These are phyloP conservation scores for Myotis myotis DNA, from an alignment of 2,797 vertebrate species.

Conservation along the genomic window DNA sequence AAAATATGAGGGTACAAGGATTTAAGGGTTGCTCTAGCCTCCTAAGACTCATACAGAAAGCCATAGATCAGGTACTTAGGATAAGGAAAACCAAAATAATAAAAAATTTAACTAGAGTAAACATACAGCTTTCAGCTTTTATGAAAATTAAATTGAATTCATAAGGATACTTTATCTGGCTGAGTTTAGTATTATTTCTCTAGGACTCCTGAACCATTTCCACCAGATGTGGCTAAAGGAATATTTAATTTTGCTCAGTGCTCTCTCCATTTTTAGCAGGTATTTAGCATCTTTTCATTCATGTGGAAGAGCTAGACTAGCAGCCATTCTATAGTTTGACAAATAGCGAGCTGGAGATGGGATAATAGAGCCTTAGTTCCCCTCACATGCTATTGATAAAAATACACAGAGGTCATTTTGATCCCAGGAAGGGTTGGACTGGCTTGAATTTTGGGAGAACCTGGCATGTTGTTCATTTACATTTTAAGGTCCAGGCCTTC, in stretches of 20 bases:
- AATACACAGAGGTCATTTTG: neutral
- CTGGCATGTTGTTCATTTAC: neutral
- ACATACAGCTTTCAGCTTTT: constrained; percentile 16
- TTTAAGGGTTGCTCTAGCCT: neutral
- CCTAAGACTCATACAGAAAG: constrained; percentile 7
- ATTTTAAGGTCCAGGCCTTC: neutral
- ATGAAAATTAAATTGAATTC: neutral
- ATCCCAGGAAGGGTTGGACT: neutral
- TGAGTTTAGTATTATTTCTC: neutral
- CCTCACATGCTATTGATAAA: neutral
- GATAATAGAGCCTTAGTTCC: neutral
- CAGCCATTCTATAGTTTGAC: neutral
- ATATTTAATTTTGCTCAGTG: constrained; percentile 52
- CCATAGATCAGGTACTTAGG: neutral
- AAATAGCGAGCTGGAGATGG: neutral
- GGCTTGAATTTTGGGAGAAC: neutral
- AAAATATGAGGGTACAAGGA: neutral
- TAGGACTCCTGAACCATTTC: neutral
- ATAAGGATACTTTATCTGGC: neutral
- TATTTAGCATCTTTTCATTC: constrained; percentile 42
- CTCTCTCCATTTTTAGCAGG: constrained; percentile 20
- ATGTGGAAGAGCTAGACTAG: constrained; percentile 9
- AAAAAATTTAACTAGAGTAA: constrained; percentile 1
- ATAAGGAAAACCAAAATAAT: constrained; percentile 10
- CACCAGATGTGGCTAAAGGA: constrained; percentile 29